A percentile compares a stretch with the other conserved stretches of the same genome.
phyloP scores from a whole-genome alignment of 2,888 invertebrate genomes.

The Tineola bisselliella region DNA sequence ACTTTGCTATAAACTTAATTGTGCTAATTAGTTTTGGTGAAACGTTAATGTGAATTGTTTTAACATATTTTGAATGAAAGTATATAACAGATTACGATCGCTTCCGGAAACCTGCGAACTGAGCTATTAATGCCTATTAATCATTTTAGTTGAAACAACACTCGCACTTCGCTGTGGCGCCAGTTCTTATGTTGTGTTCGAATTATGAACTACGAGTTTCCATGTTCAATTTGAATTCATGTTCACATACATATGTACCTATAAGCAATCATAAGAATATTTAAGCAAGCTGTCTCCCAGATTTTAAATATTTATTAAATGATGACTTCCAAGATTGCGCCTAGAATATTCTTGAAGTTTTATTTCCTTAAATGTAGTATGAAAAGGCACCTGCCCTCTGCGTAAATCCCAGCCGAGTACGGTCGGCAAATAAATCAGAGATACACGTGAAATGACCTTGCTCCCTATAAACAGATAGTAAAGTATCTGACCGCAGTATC shows the following conservation, averaged over 20 bases:
- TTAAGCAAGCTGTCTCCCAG: no score
- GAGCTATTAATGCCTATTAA: neutral
- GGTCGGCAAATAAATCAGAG: constrained; percentile 1
- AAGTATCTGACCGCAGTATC: constrained; percentile 7
- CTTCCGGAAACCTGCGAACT: neutral
- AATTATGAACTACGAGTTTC: no score
- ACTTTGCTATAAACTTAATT: no score
- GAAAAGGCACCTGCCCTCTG: neutral
- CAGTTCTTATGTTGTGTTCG: no score
- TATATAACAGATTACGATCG: neutral
- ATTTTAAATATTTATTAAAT: no score
- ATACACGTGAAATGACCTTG: neutral
- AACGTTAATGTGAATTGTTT: neutral
- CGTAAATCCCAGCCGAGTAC: neutral
- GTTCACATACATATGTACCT: no score
- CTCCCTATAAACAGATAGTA: constrained; percentile 6
- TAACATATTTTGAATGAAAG: neutral
- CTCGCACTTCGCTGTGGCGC: no score
- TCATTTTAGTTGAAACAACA: neutral
- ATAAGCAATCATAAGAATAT: no score
- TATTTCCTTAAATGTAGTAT: neutral
- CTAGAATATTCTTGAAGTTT: neutral
- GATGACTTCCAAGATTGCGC: no score
- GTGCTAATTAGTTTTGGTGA: neutral
- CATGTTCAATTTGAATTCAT: no score